Conservation (phyloP, 2,113 vertebrate species). For the Cyprinus carpio region DNA sequence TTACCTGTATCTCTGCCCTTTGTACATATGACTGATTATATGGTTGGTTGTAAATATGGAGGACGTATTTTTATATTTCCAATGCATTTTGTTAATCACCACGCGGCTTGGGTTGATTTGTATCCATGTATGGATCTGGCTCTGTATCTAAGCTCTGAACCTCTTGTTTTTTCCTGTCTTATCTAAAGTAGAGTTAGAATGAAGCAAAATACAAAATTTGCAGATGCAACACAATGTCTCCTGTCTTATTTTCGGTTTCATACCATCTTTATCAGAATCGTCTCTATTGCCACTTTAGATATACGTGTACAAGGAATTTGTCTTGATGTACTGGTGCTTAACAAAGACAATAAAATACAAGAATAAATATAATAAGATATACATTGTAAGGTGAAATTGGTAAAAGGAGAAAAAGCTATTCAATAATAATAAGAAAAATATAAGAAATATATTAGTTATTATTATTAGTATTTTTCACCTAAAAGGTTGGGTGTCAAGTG, state of each 20-base stretch:
- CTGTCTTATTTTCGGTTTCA: slow-evolving; percentile 8
- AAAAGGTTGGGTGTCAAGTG: too few relatives aligned
- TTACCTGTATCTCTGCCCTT: slow-evolving; percentile 43
- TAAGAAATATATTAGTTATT: too few relatives aligned
- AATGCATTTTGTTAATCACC: slow-evolving; percentile 56
- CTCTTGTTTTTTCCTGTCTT: slow-evolving; percentile 52
- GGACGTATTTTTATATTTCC: slow-evolving; percentile 65
- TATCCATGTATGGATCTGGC: slow-evolving; percentile 45
- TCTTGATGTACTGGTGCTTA: too few relatives aligned
- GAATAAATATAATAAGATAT: too few relatives aligned
- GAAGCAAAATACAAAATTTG: slow-evolving; percentile 66
- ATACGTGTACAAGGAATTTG: too few relatives aligned
- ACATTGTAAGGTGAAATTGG: too few relatives aligned
- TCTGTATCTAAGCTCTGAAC: slow-evolving; percentile 51
- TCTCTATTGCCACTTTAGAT: too few relatives aligned
- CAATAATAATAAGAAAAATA: too few relatives aligned
- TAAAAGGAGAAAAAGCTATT: too few relatives aligned
- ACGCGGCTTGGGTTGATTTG: slow-evolving; percentile 42
- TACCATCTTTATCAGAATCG: too few relatives aligned
- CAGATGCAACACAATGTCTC: slow-evolving; percentile 58
- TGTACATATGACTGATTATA: slow-evolving; percentile 58
- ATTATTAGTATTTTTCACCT: too few relatives aligned
- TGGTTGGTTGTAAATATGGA: slow-evolving; percentile 61
- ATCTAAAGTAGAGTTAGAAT: slow-evolving; percentile 59
- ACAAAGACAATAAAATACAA: too few relatives aligned